These are phyloP conservation scores for Siniperca knerii DNA, from an alignment of 2,113 vertebrate genomes.

Conservation along the genomic window DNA sequence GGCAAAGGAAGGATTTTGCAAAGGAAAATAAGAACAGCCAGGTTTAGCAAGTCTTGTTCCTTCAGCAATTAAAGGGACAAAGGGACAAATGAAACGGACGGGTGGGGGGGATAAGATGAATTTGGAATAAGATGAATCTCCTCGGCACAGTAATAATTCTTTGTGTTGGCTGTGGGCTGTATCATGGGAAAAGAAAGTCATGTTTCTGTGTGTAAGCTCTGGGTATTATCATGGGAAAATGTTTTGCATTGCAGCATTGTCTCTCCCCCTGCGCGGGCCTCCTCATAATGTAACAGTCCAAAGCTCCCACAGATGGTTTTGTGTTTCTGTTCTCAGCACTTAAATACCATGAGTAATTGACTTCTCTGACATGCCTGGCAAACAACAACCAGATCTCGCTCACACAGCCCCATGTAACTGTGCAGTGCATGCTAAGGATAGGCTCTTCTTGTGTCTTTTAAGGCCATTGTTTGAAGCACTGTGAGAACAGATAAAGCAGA, in stretches of 20 bases:
- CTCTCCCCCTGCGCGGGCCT: slow-evolving; percentile 19
- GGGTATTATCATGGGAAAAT: slow-evolving; percentile 39
- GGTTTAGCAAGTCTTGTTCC: neutral
- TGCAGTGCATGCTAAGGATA: neutral
- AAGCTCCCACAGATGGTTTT: slow-evolving; percentile 65
- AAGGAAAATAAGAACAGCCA: neutral
- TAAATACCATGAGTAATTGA: slow-evolving; percentile 44
- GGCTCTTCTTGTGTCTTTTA: neutral
- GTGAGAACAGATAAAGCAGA: slow-evolving; percentile 32
- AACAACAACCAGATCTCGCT: slow-evolving; percentile 35
- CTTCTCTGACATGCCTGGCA: slow-evolving; percentile 1
- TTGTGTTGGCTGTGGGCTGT: neutral
- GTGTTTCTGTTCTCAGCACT: slow-evolving; percentile 46
- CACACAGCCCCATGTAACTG: neutral
- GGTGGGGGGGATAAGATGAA: too few species aligned
- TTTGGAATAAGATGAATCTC: neutral
- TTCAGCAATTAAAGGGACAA: neutral
- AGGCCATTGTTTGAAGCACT: neutral
- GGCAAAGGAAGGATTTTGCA: neutral
- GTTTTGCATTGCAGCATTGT: slow-evolving; percentile 9
- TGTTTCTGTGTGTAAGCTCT: slow-evolving; percentile 22
- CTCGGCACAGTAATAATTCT: neutral
- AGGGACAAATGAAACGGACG: too few species aligned
- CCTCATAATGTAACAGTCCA: slow-evolving; percentile 31
- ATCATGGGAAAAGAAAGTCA: slow-evolving; percentile 18